Base-by-base conservation (phyloP, 2,888 invertebrate genomes). In the Ennomos fuscantarius region DNA sequence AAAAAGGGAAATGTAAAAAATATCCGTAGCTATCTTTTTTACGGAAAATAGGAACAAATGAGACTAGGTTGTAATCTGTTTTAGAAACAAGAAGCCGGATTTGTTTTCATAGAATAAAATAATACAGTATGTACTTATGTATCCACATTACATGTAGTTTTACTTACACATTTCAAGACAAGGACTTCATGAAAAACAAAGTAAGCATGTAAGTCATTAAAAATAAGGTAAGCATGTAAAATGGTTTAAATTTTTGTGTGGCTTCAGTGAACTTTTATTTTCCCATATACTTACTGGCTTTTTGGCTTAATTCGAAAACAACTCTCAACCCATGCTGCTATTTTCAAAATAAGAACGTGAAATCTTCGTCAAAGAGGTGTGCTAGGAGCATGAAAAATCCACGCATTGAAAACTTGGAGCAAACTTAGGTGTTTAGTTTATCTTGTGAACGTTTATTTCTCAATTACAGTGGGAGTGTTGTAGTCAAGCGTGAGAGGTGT, bases 31-130 rank as follows among this genome's bases (percentile, higher is more conserved):
- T 44, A 11, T 12, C 9, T 48, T 52, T 54, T 24, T 53, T 53
- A 11, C 36, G 44, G 42, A 52, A 12, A 49, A 42, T 51, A 50
- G 45, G 41, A 57, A 53, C 48, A 53, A 58, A 53, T 53, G 57
- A 58, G 47, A 48, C 42, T 57, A 46, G 42, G 6, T 41, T 51
- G 15, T 24, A 56, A 52, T 47, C 51, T 34, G 44, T 34, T 24
- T 44, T 51, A 46, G 41, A 40, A 46, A 41, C 11, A 46, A 36
- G 36, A 44, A 55, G 37, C 31, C 33, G 11, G 11, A 15, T 54
- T 13, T 50, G 10, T 39, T 49, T 44, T 44, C 39, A 39, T 11
- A 24, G 34, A 36, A 24, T 39, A 33, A 37, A 47, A 34, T 42
- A 42, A 31, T 31, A 10, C 24, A 24, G 24, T 15, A 15, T 1